phyloP scores from a whole-genome alignment of 2,797 vertebrate species.

The Sciurus carolinensis region DNA sequence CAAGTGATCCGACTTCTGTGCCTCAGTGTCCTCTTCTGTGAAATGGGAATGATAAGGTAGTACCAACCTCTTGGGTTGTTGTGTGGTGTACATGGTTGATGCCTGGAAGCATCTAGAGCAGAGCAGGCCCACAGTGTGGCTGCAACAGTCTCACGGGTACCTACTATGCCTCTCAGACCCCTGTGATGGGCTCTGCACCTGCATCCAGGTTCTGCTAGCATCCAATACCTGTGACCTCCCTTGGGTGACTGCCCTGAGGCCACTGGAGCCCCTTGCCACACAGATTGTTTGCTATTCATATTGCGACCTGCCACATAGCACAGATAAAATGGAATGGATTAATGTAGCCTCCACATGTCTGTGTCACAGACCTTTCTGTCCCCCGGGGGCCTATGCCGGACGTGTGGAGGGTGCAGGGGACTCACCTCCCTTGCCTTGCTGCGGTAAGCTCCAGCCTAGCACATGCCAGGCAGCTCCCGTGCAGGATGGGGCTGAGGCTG shows the following conservation, averaged over 20 bases:
- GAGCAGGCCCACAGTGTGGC: background rate
- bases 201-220: fast-evolving
- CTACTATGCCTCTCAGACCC: background rate
- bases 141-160: fast-evolving
- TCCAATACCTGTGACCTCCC: background rate
- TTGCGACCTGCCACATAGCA: fast-evolving
- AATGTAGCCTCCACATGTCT: fast-evolving
- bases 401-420: background rate
- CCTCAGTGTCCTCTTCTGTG: background rate
- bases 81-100: background rate
- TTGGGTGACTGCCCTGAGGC: background rate
- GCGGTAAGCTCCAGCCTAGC: background rate
- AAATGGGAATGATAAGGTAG: background rate
- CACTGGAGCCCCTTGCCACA: background rate
- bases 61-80: background rate
- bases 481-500: background rate
- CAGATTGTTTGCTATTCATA: background rate
- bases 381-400: background rate
- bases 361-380: background rate
- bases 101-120: background rate
- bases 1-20: background rate
- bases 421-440: too few relatives aligned
- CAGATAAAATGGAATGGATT: fast-evolving
- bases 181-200: background rate
- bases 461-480: background rate